Base-by-base conservation (phyloP, 2,888 invertebrate species). In the Eupithecia centaureata region DNA sequence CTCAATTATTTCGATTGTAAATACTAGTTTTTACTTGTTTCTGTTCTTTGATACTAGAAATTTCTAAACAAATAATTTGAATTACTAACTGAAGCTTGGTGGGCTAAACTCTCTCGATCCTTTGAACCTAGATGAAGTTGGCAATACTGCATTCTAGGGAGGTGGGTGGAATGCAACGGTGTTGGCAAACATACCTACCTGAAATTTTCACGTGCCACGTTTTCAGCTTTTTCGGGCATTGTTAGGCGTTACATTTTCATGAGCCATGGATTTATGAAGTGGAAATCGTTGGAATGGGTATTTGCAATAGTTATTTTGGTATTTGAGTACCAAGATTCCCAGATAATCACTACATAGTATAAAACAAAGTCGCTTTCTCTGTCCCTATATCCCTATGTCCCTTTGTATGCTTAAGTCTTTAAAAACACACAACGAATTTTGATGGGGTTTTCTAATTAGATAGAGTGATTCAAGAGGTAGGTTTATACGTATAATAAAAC, bases 201-300 rank as follows among this genome's bases (percentile, higher is more conserved):
- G 71, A 70, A 73, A 73, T 65, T 68, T 73, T 69, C 63, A 74
- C 70, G 73, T 61, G 33, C 32, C 56, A 61, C 69, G 66, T 67
- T 73, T 73, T 66, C 71, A 73, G 66, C 74, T 65, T 69, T 68
- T 70, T 71, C 65, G 67, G 61, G 62, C 58, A 70, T 71, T 74
- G 71, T 74, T 59, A 30, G 28, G 61, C 58, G 51, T 63, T 27
- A 52, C 63, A 60, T 60, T 68, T 69, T 65, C 42, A 71, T 69
- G 71, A 59, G 57, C 30, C 60, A 27, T 65, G 62, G 61, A 62
- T 70, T 73, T 69, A 67, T 65, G 59, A 60, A 63, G 52, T 65
- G 62, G 56, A 64, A 32, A 35, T 33, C 51, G 56, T 38, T 38
- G 54, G 56, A 38, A 30, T 30, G 22, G 59, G 15, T 54, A 33